These are phyloP conservation scores for Melitaea athalia DNA, from an alignment of 2,888 invertebrate species.

Conservation along the genomic window DNA sequence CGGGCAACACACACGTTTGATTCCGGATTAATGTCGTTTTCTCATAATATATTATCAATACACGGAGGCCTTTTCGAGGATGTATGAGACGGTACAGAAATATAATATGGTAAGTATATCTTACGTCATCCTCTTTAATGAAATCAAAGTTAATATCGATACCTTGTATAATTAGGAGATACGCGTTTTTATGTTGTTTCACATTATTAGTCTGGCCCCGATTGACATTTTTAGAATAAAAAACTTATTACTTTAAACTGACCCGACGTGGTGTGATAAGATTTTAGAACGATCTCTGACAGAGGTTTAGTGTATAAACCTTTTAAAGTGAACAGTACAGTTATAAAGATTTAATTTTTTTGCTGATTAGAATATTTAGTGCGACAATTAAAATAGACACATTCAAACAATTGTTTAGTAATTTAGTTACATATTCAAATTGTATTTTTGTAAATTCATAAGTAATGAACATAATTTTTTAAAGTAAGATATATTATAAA, in stretches of 20 bases:
- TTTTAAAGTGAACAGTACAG: no score
- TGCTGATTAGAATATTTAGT: no score
- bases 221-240: background rate
- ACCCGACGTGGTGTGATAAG: background rate
- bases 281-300: no score
- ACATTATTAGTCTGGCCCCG: background rate
- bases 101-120: constrained; percentile 7
- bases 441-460: no score
- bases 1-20: constrained; percentile 18
- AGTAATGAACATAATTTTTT: no score
- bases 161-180: constrained; percentile 5
- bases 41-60: constrained; percentile 40
- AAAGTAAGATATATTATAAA: no score
- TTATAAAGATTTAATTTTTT: no score
- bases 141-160: constrained; percentile 25
- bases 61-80: constrained; percentile 49
- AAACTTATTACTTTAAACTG: background rate
- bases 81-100: constrained; percentile 9
- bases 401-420: no score
- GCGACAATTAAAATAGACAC: no score
- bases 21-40: constrained; percentile 32
- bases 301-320: no score
- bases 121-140: constrained; percentile 26
- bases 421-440: no score
- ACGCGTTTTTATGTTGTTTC: background rate